Evolutionary conservation across 2,888 invertebrate species (phyloP).

Genomic region (Diaphora mendica): DNA sequence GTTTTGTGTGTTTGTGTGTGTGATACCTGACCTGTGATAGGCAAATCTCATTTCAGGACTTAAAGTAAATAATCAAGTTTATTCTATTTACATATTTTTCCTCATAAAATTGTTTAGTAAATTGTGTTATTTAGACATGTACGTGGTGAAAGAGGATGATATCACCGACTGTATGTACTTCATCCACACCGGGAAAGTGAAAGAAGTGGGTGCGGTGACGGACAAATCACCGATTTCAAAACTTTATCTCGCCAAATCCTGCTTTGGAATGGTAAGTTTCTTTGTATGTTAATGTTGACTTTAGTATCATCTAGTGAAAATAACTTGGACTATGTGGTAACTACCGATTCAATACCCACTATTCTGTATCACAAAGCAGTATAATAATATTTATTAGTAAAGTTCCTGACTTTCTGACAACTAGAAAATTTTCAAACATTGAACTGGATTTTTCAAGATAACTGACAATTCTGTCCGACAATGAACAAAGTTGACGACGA

Average conservation of each 20-base stretch:
- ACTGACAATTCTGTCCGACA: too few species aligned
- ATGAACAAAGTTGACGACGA: too few species aligned
- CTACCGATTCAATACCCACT: not conserved
- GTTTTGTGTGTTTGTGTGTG: too few species aligned
- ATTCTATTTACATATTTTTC: too few species aligned
- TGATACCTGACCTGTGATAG: too few species aligned
- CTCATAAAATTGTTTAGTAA: not conserved
- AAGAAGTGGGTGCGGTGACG: conserved; percentile 52
- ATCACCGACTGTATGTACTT: conserved; percentile 76
- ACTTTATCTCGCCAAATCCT: conserved; percentile 59
- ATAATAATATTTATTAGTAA: too few species aligned
- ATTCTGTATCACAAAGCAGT: not conserved
- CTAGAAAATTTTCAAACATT: too few species aligned
- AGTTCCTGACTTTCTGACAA: too few species aligned
- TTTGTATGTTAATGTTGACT: too few species aligned
- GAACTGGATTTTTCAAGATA: too few species aligned
- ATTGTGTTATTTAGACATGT: conserved; percentile 61
- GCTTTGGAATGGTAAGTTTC: conserved; percentile 68
- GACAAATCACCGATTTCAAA: conserved; percentile 28
- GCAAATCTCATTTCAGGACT: too few species aligned
- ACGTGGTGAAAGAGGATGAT: conserved; percentile 72
- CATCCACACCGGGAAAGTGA: conserved; percentile 70
- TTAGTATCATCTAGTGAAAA: not conserved
- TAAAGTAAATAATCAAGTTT: too few species aligned
- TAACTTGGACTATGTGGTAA: not conserved